These are phyloP conservation scores for Diadumene lineata DNA, from an alignment of 92 coral and sea anemone genomes.

Conservation along the genomic window DNA sequence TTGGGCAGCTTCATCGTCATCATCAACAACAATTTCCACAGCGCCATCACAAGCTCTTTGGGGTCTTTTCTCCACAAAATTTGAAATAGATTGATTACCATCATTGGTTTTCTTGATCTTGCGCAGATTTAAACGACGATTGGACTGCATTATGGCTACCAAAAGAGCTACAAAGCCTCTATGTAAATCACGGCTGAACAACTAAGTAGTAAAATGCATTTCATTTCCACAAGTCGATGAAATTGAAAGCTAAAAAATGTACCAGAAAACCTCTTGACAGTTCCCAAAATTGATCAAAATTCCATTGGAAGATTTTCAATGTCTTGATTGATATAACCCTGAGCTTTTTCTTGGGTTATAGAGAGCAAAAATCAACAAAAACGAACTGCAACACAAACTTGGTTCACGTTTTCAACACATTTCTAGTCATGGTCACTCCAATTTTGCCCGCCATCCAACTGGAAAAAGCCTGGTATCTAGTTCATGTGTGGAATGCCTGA, in stretches of 20 bases:
- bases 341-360: no score
- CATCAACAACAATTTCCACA: constrained; percentile 6
- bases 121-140: constrained; percentile 9
- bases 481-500: not conserved
- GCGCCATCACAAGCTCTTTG: no score
- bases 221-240: no score
- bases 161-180: not conserved
- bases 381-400: no score
- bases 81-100: constrained; percentile 13
- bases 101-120: constrained; percentile 9
- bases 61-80: constrained; percentile 8
- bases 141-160: constrained; percentile 6
- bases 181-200: not conserved
- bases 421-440: not conserved
- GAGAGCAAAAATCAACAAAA: no score
- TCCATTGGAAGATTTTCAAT: no score
- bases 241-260: no score
- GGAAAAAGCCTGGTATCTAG: not conserved
- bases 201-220: not conserved
- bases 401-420: no score
- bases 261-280: no score
- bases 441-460: not conserved
- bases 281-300: no score
- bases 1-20: constrained; percentile 9
- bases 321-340: no score